These are phyloP conservation scores for Hippocampus zosterae DNA, from an alignment of 2,113 vertebrate species.

Conservation along the genomic window DNA sequence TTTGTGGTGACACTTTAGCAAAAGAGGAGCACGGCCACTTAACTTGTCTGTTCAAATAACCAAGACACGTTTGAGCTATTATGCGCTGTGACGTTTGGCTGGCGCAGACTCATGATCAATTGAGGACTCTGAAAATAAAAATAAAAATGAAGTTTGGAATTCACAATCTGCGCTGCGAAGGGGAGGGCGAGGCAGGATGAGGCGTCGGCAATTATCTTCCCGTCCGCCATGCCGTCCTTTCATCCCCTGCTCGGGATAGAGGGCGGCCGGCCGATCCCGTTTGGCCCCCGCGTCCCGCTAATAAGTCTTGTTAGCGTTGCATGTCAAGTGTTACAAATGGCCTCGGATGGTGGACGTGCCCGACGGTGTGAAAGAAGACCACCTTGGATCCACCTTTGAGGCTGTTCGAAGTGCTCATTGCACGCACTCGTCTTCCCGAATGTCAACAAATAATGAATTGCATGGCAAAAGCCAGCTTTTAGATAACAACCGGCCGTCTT, in stretches of 20 bases:
- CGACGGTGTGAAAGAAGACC: background rate
- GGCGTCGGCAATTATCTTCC: background rate
- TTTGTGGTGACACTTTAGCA: background rate
- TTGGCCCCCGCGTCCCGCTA: background rate
- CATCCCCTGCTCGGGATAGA: background rate
- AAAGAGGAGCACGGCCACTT: background rate
- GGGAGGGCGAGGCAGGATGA: background rate
- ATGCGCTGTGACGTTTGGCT: background rate
- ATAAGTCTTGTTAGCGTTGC: background rate
- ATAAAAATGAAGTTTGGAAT: background rate
- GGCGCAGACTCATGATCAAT: conserved; percentile 1
- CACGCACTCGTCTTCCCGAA: background rate
- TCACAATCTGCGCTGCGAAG: background rate
- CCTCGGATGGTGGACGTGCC: background rate
- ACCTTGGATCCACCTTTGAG: background rate
- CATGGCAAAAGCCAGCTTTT: background rate
- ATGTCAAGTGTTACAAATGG: background rate
- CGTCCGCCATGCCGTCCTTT: background rate
- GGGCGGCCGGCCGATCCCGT: background rate
- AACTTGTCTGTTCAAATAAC: background rate
- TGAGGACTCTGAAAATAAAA: background rate
- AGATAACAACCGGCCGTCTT: background rate
- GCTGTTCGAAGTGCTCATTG: background rate
- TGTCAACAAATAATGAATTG: background rate
- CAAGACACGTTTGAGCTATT: background rate